A percentile compares a stretch with the other conserved stretches of the same genome.
phyloP scores from a whole-genome alignment of 2,888 invertebrate species.

The Ernsta delagoae region DNA sequence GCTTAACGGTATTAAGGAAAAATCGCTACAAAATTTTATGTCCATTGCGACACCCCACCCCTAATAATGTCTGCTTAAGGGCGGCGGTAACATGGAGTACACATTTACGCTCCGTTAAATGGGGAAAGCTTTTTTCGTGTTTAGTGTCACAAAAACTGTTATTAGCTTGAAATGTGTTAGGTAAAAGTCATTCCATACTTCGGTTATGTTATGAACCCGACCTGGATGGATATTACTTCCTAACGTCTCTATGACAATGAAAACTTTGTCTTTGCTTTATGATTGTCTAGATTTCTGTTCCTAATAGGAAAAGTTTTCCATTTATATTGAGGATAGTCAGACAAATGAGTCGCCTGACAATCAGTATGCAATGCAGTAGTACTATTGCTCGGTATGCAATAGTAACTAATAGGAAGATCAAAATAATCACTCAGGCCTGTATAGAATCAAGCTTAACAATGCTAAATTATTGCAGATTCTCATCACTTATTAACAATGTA shows the following conservation, averaged over 20 bases:
- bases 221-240: slow-evolving; percentile 25
- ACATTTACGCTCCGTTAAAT: slow-evolving; percentile 84
- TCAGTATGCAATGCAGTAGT: too few relatives aligned
- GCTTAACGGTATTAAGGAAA: slow-evolving; percentile 73
- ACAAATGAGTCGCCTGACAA: background rate
- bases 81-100: slow-evolving; percentile 81
- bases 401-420: too few relatives aligned
- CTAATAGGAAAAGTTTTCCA: slow-evolving; percentile 8
- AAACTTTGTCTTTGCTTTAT: slow-evolving; percentile 1
- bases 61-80: slow-evolving; percentile 84
- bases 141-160: slow-evolving; percentile 85
- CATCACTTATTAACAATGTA: too few relatives aligned
- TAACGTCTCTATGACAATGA: slow-evolving; percentile 3
- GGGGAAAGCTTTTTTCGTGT: slow-evolving; percentile 84
- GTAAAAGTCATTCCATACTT: slow-evolving; percentile 53
- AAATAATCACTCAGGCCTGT: too few relatives aligned
- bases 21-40: slow-evolving; percentile 83
- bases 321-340: background rate
- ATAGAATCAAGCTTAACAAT: too few relatives aligned
- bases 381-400: too few relatives aligned
- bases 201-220: slow-evolving; percentile 25
- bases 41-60: slow-evolving; percentile 71
- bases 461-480: too few relatives aligned
- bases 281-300: slow-evolving; percentile 5
- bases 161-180: slow-evolving; percentile 80